Evolutionary conservation across 2,797 vertebrate genomes (phyloP).

Genomic region (Diglossa cyanea): DNA sequence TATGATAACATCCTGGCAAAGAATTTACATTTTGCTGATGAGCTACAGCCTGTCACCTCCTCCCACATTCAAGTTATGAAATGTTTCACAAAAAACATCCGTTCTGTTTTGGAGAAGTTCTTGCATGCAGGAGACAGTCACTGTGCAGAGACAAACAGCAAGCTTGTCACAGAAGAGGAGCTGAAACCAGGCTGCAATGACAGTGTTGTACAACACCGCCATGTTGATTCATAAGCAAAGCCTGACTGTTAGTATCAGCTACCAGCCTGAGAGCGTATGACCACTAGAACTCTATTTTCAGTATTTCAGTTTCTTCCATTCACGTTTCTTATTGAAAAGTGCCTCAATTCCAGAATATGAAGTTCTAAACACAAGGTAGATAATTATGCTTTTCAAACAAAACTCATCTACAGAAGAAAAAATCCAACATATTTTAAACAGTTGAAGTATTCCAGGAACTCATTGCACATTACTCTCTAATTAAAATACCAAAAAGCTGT

Average conservation of each 20-base stretch:
- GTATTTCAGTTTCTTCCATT: neutral
- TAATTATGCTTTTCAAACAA: neutral
- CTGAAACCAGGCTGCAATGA: neutral
- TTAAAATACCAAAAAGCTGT: neutral
- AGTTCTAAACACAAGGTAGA: neutral
- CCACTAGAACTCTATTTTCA: neutral
- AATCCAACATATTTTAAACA: neutral
- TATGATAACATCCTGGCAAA: neutral
- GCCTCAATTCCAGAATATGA: neutral
- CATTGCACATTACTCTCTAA: neutral
- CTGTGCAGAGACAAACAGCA: neutral
- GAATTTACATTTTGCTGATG: neutral
- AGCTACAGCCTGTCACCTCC: neutral
- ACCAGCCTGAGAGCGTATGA: neutral
- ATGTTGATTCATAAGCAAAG: neutral
- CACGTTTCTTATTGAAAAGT: neutral
- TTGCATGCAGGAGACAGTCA: neutral
- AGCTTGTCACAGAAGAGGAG: neutral
- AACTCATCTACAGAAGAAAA: neutral
- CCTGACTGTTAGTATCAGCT: neutral
- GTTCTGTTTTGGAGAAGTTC: neutral
- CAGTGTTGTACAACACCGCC: neutral
- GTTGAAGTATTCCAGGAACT: neutral
- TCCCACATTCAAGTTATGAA: neutral
- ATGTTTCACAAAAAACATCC: neutral